A percentile compares a stretch with the other conserved stretches of the same genome.
Conservation (phyloP, 1,140 invertebrate species). For the Helicoverpa zea region DNA sequence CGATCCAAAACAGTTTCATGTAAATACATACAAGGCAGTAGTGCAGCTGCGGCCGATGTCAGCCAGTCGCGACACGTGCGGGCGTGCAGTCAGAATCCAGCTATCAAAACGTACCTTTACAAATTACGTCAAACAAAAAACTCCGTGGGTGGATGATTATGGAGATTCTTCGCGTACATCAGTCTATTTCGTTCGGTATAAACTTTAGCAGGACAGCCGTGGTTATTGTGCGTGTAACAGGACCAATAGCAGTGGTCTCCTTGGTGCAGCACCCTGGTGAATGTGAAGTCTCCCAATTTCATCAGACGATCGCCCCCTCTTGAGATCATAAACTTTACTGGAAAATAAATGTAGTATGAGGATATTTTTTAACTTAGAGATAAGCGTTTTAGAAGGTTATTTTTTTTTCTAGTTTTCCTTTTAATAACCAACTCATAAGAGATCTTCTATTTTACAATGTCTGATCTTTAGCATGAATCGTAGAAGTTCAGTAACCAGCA, state of each 20-base stretch:
- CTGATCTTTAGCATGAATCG: too few relatives aligned
- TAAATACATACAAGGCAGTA: too few relatives aligned
- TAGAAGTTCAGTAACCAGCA: too few relatives aligned
- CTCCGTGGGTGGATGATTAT: conserved; percentile 80
- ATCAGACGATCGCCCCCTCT: conserved; percentile 74
- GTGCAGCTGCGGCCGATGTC: too few relatives aligned
- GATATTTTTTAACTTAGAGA: conserved; percentile 11
- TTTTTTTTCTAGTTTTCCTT: neutral
- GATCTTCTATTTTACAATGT: too few relatives aligned
- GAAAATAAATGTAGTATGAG: conserved; percentile 58
- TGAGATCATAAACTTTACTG: conserved; percentile 82
- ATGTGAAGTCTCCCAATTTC: conserved; percentile 80
- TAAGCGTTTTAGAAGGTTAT: too few relatives aligned
- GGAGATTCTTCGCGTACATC: conserved; percentile 71
- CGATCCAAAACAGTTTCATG: too few relatives aligned
- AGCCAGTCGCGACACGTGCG: too few relatives aligned
- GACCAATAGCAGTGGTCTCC: conserved; percentile 72
- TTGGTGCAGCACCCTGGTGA: conserved; percentile 64
- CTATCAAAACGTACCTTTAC: too few relatives aligned
- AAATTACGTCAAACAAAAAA: conserved; percentile 78
- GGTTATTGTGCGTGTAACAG: conserved; percentile 76
- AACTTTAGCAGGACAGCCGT: conserved; percentile 73
- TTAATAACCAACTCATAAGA: neutral
- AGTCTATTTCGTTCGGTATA: conserved; percentile 72
- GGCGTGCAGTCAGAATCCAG: too few relatives aligned